phyloP scores from a whole-genome alignment of 64 coral and sea anemone genomes.

The Montipora capricornis region DNA sequence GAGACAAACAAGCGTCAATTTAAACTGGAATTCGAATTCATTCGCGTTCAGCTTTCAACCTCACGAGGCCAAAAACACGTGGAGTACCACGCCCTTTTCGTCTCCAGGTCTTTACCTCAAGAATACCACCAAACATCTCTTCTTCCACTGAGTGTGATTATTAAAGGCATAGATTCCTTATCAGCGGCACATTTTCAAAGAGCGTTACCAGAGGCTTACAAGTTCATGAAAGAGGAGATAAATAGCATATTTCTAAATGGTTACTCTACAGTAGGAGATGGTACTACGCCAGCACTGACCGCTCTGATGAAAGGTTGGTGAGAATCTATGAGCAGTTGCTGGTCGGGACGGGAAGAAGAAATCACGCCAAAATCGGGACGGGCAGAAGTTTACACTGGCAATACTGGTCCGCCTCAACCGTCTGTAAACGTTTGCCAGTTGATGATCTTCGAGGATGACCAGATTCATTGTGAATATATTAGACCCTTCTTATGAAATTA shows the following conservation, averaged over 20 bases:
- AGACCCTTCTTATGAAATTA: too few species aligned
- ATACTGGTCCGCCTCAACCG: too few species aligned
- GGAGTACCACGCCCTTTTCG: conserved; percentile 48
- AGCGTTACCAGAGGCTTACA: conserved; percentile 73
- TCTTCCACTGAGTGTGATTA: conserved; percentile 79
- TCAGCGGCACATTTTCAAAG: conserved; percentile 85
- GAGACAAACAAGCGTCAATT: not conserved
- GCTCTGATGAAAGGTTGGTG: conserved; percentile 80
- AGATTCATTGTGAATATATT: too few species aligned
- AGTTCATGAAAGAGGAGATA: conserved; percentile 69
- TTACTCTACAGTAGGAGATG: conserved; percentile 88
- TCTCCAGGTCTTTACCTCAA: not conserved
- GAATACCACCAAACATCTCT: not conserved
- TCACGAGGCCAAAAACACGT: conserved; percentile 25
- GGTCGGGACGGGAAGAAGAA: too few species aligned
- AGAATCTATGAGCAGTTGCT: not conserved
- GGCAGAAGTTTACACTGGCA: too few species aligned
- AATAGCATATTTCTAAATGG: conserved; percentile 87
- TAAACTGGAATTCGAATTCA: conserved; percentile 39
- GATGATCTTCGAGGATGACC: too few species aligned
- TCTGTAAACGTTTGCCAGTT: too few species aligned
- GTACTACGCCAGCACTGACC: conserved; percentile 83
- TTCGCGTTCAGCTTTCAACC: conserved; percentile 48
- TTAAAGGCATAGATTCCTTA: conserved; percentile 83
- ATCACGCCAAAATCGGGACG: too few species aligned